A percentile compares a stretch with the other conserved stretches of the same genome.
Evolutionary conservation across 1,140 invertebrate species (phyloP).

Genomic region (Philopotamus ludificatus): DNA sequence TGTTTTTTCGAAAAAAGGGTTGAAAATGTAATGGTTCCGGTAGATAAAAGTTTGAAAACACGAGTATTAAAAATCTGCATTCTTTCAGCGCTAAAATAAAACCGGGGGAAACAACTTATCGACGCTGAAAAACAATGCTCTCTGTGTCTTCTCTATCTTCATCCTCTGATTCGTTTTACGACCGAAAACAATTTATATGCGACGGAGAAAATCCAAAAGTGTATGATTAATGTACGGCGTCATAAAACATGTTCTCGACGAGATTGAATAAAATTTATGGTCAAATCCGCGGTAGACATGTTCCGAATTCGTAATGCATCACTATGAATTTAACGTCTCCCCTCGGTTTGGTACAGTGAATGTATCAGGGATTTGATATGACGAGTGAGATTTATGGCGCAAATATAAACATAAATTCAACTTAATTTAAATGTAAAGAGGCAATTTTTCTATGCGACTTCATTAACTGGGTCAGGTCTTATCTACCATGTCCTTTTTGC

Average conservation of each 20-base stretch:
- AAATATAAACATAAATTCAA: too few relatives aligned
- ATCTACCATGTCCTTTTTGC: too few relatives aligned
- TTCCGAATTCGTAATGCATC: not conserved
- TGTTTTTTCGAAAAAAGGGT: not conserved
- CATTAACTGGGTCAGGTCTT: too few relatives aligned
- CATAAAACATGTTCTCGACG: not conserved
- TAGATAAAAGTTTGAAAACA: not conserved
- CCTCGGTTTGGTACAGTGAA: too few relatives aligned
- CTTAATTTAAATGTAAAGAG: too few relatives aligned
- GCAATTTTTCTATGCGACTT: too few relatives aligned
- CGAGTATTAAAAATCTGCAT: not conserved
- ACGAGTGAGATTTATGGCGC: too few relatives aligned
- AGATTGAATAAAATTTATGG: constrained; percentile 13
- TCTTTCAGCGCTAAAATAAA: not conserved
- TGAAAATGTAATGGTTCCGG: not conserved
- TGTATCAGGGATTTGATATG: too few relatives aligned
- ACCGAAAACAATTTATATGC: not conserved
- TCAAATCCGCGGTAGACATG: not conserved
- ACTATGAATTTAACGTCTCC: constrained; percentile 1
- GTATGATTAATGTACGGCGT: not conserved
- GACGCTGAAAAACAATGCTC: constrained; percentile 3
- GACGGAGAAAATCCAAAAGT: not conserved
- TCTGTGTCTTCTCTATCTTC: not conserved
- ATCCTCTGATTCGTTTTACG: too few relatives aligned
- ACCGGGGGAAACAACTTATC: constrained; percentile 13